Conservation (phyloP, 2,888 invertebrate genomes). For the Carterocephalus palaemon region DNA sequence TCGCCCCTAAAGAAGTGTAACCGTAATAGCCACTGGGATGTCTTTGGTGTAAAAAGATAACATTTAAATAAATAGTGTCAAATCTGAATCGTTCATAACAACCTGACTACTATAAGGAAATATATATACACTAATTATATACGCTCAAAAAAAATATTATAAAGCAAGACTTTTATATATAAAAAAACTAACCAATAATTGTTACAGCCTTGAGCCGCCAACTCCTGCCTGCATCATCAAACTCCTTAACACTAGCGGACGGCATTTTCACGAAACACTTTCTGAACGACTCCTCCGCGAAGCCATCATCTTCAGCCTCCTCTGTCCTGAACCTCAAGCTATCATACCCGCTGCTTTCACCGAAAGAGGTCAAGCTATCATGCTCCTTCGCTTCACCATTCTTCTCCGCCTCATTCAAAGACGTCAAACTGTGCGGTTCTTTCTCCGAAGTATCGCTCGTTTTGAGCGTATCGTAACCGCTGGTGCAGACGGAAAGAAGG, state of each 20-base stretch:
- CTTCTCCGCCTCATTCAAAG: slow-evolving; percentile 45
- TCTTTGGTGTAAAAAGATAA: too few species aligned
- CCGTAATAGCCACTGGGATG: too few species aligned
- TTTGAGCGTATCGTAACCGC: slow-evolving; percentile 65
- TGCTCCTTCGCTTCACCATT: slow-evolving; percentile 51
- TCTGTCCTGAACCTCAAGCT: slow-evolving; percentile 82
- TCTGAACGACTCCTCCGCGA: slow-evolving; percentile 64
- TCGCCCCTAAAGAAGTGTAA: too few species aligned
- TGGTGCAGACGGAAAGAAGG: slow-evolving; percentile 63
- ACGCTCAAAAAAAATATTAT: too few species aligned
- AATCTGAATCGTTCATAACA: too few species aligned
- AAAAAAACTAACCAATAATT: slow-evolving; percentile 54
- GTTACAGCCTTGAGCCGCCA: slow-evolving; percentile 65
- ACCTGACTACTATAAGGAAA: too few species aligned
- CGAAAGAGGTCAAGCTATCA: slow-evolving; percentile 83
- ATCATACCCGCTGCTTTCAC: slow-evolving; percentile 89
- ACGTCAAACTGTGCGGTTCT: slow-evolving; percentile 59
- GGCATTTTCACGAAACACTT: slow-evolving; percentile 59
- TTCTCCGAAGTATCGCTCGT: slow-evolving; percentile 57
- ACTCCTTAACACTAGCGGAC: slow-evolving; percentile 51
- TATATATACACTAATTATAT: too few species aligned
- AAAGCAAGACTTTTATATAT: too few species aligned
- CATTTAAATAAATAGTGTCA: too few species aligned
- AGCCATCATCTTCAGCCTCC: slow-evolving; percentile 68
- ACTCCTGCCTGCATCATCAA: slow-evolving; percentile 52